Base-by-base conservation (phyloP, 2,888 invertebrate species). In the Ophion costatus region DNA sequence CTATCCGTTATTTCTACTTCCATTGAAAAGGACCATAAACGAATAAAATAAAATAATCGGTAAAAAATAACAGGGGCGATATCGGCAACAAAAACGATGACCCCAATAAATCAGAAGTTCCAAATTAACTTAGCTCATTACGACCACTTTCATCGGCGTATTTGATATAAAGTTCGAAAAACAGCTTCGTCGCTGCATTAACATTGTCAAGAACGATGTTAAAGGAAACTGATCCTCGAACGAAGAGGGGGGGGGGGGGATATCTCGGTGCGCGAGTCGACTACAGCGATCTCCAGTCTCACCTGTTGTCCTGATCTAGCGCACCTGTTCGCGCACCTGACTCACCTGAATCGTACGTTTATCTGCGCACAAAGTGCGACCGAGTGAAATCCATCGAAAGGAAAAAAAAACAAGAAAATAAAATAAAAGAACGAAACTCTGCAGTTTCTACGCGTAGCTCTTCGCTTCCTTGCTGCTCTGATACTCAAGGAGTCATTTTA, bases 241-340 rank as follows among this genome's bases (percentile, higher is more conserved):
- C 24, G 33, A n/a, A 59, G 67, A 14, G 38, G 38, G 6, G 20
- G 57, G 2, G 33, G 56, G 29, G 22, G 70, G 56, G 6, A 76
- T 11, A 59, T 66, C 70, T 14, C 45, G 66, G 78, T 57, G 57
- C 33, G 14, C 70, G 67, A 38, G 71, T 38, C 64, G 56, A 45
- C 17, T 9, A 51, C 33, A 77, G 80, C 66, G 73, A 87, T 86
- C 80, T 87, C 87, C 83, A 83, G 88, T 75, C 66, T 45, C 74
- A 87, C 82, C 88, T 91, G 90, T 80, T 90, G 83, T 83, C 91
- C 91, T 91, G 90, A 83, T 91, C 89, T 78, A 59, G 77, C 83
- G 86, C 90, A 91, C 91, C 91, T 91, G 91, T 87, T 86, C 88
- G 91, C 91, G 91, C 91, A 91, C 91, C 91, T 91, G 91, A 91